Evolutionary conservation across 2,797 vertebrate genomes (phyloP), one percentile per base, ranked within the genome.

Genomic region (Thripadectes ignobilis): DNA sequence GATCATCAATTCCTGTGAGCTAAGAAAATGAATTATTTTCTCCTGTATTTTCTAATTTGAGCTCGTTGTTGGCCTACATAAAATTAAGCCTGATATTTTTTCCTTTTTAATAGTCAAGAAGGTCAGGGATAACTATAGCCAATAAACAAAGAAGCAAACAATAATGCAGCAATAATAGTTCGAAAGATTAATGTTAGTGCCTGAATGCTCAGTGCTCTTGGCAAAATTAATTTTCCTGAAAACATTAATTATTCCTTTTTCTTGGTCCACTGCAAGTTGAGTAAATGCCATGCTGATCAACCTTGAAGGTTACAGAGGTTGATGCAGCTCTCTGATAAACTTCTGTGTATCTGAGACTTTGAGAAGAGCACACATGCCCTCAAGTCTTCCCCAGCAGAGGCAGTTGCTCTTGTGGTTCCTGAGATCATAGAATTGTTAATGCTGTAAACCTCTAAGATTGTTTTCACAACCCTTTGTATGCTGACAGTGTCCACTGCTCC

Each of bases 161-260:
- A 39, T 63, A 77, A 49, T 55, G 14, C 19, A 83, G 78, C 41
- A 34, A 30, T 59, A 96, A 57, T 20, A 75, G 62, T 72, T 90
- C 59, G 51, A 76, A 92, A 91, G 93, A 95, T 90, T 92, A 93
- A 95, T 93, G 58, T 36, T 62, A 66, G 57, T 85, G 72, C 48
- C 62, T 94, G 59, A 85, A 75, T 57, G 30, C 48, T 71, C 27
- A 58, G 57, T 46, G 77, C 43, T 93, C 48, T 48, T 2, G 6
- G 43, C 43, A 95, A 95, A 95, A 96, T 77, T 83, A 85, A 83
- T 89, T 96, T 95, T 85, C 65, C 36, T 92, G 51, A 91, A 96
- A 96, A 65, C 76, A 58, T 85, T 91, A 91, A 89, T 95, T 95
- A 89, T 91, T 88, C 46, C 46, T 73, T 88, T 91, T 68, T 48